Evolutionary conservation across 2,113 vertebrate genomes (phyloP).

Genomic region (Azemiops feae): DNA sequence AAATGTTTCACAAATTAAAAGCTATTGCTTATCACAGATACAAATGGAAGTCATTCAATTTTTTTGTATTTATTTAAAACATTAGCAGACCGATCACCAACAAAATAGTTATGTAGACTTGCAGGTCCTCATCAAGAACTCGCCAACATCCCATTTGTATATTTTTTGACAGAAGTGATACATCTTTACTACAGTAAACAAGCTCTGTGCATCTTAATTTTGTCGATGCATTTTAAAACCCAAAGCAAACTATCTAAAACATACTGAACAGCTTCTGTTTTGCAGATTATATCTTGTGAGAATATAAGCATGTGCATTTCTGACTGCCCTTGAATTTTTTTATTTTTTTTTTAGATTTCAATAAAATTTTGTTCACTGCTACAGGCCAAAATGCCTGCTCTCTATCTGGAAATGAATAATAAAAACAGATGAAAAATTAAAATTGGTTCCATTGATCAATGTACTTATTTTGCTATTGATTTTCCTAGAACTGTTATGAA

Average conservation of each 20-base stretch:
- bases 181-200: constrained; percentile 6
- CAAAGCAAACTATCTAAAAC: constrained; percentile 39
- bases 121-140: not conserved
- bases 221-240: constrained; percentile 32
- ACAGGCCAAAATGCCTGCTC: constrained; percentile 7
- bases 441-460: not conserved
- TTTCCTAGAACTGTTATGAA: not conserved
- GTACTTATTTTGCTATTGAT: not conserved
- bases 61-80: constrained; percentile 43
- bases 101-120: not conserved
- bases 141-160: accelerated
- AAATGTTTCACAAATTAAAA: not conserved
- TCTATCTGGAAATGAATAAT: constrained; percentile 4
- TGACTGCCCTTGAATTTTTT: constrained; percentile 47
- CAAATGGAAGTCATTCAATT: constrained; percentile 19
- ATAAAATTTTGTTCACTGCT: constrained; percentile 40
- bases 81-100: not conserved
- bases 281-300: constrained; percentile 14
- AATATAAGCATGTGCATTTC: constrained; percentile 34
- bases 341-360: constrained; percentile 41
- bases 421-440: constrained; percentile 29
- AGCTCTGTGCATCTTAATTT: constrained; percentile 46
- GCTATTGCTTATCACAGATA: not conserved
- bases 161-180: accelerated
- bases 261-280: not conserved